phyloP scores from a whole-genome alignment of 2,113 vertebrate species.

The Synchiropus splendidus region DNA sequence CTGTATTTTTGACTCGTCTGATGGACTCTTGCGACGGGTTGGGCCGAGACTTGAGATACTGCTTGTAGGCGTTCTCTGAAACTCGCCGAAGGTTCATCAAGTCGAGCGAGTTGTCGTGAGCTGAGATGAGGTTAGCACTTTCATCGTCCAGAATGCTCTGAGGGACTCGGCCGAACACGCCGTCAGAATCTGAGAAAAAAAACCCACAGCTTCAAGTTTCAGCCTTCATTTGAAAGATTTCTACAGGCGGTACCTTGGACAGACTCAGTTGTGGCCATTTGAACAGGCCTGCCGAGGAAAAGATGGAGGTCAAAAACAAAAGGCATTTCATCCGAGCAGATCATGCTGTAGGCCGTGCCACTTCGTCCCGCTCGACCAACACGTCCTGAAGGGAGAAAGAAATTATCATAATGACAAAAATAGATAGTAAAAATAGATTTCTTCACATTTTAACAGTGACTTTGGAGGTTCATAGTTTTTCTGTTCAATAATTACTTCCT shows the following conservation, averaged over 20 bases:
- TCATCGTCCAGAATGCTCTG: conserved; percentile 87
- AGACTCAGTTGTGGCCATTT: conserved; percentile 62
- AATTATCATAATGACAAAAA: no score
- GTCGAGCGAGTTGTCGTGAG: conserved; percentile 73
- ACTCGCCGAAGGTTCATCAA: conserved; percentile 70
- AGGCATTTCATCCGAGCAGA: conserved; percentile 82
- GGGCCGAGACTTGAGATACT: conserved; percentile 84
- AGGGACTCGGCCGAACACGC: conserved; percentile 81
- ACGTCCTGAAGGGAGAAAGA: conserved; percentile 64
- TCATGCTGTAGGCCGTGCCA: conserved; percentile 80
- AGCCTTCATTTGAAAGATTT: not conserved
- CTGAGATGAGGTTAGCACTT: conserved; percentile 66
- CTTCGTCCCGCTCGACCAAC: conserved; percentile 88
- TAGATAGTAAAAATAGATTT: no score
- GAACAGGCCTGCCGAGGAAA: conserved; percentile 76
- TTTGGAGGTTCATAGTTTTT: no score
- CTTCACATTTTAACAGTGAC: no score
- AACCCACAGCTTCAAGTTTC: no score
- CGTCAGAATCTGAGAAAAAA: conserved; percentile 41
- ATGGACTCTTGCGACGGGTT: conserved; percentile 82
- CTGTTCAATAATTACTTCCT: no score
- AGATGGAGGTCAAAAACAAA: conserved; percentile 88
- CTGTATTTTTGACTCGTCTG: conserved; percentile 79
- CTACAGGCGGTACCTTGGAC: conserved; percentile 54
- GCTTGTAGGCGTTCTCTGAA: conserved; percentile 82